phyloP scores from a whole-genome alignment of 2,888 invertebrate species.

The Malacosoma neustria region DNA sequence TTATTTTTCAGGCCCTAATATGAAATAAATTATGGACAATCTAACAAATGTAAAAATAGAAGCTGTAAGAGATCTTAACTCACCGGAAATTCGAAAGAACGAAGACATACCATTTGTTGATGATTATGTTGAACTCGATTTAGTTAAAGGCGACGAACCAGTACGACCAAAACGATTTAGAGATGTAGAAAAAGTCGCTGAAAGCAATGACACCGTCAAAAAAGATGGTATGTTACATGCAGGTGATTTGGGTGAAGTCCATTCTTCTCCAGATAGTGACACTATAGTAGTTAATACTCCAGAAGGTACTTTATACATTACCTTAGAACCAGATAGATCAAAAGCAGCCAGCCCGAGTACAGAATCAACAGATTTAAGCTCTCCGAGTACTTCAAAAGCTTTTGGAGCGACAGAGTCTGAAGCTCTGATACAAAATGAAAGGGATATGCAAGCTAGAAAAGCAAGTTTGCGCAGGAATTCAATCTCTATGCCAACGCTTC shows the following conservation, averaged over 20 bases:
- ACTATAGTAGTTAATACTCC: conserved; percentile 64
- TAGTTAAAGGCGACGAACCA: conserved; percentile 30
- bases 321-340: conserved; percentile 49
- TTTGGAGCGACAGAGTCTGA: conserved; percentile 41
- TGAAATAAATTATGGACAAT: conserved; percentile 49
- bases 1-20: conserved; percentile 48
- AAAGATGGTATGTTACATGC: conserved; percentile 38
- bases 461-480: conserved; percentile 77
- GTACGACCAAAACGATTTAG: conserved; percentile 28
- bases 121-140: conserved; percentile 37
- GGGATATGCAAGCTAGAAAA: conserved; percentile 34
- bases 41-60: conserved; percentile 22
- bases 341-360: conserved; percentile 27
- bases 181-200: conserved; percentile 27
- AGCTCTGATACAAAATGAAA: conserved; percentile 40
- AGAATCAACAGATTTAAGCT: conserved; percentile 33
- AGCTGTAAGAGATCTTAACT: conserved; percentile 51
- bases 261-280: conserved; percentile 50
- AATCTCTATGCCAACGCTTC: conserved; percentile 83
- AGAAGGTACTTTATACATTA: conserved; percentile 62
- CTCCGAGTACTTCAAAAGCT: conserved; percentile 40
- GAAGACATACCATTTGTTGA: conserved; percentile 44
- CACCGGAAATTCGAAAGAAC: conserved; percentile 38
- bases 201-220: conserved; percentile 12
- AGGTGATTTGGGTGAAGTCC: conserved; percentile 47